Base-by-base conservation (phyloP, 2,888 invertebrate genomes). In the Kryphioiulus occultus region DNA sequence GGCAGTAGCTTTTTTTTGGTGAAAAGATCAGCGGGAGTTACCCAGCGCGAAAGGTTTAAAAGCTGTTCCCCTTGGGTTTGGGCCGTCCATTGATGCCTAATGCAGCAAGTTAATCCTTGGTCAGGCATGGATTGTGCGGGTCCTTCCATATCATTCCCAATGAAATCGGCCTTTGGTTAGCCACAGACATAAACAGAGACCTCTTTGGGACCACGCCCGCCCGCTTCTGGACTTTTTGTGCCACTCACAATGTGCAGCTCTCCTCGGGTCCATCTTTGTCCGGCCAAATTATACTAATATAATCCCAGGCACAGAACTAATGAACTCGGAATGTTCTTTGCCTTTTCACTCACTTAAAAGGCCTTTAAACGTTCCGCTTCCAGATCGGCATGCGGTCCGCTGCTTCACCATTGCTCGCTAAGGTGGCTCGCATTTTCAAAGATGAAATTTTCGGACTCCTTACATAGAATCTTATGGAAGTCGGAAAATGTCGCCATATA, bases 91-190 rank as follows among this genome's bases (percentile, higher is more conserved):
- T 83, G 19, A 83, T 35, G 39, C 83, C 83, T 83, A 83, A 83
- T 39, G 83, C 83, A 83, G 83, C 83, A 83, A 83, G 83, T 83
- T 83, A 83, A 83, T 83, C 83, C 83, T 39, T 39, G 39, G 83
- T 83, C 83, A 83, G 59, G 59, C 59, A 59, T 59, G 59, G 59
- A 59, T 59, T 59, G 59, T 59, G n/a, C 5, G 83, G 83, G 83
- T 83, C 83, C 32, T 83, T 83, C 59, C 59, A 59, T 59, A 59
- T 59, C 59, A 59, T 59, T 59, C 59, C 59, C 59, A 7, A 59
- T 59, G 59, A 59, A 59, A 59, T 59, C 59, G 59, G 59, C n/a
- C 59, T 59, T 53, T 59, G 59, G 59, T 59, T 59, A 59, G 59
- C 59, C 59, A 59, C 59, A 59, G 59, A 59, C 59, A 59, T 59